Conservation (phyloP, 2,888 invertebrate genomes). For the Mesorhabditis belari region DNA sequence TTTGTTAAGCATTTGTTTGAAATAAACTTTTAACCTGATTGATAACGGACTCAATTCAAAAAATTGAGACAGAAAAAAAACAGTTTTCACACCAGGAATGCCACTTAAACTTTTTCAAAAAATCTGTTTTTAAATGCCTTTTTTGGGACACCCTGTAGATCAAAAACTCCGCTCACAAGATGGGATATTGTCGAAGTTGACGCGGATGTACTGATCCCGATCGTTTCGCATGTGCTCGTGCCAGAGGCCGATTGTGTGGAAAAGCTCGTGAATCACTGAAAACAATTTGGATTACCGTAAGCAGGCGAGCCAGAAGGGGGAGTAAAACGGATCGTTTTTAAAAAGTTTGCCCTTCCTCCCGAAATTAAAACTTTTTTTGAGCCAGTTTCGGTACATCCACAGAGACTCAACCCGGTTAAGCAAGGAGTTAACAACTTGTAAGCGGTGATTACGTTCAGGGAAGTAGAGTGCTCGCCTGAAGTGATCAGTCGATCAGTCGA, state of each 20-base stretch:
- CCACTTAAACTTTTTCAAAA: not conserved
- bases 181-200: slow-evolving; percentile 41
- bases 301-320: no score
- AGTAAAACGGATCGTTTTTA: no score
- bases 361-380: no score
- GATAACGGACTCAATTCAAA: not conserved
- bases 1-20: no score
- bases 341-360: no score
- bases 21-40: no score
- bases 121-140: not conserved
- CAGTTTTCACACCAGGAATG: not conserved
- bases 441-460: no score
- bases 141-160: not conserved
- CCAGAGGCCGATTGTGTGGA: slow-evolving; percentile 44
- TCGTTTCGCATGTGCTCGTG: slow-evolving; percentile 50
- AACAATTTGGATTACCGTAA: not conserved
- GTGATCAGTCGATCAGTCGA: no score
- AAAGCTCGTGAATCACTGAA: slow-evolving; percentile 43
- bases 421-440: no score
- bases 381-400: no score
- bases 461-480: no score
- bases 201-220: slow-evolving; percentile 42
- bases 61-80: not conserved
- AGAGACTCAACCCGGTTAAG: no score
- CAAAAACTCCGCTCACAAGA: slow-evolving; percentile 3